Percentiles rank a stretch among this genome's conserved stretches.
Conservation (phyloP, 2,888 invertebrate species). For the Spisula subtruncata region DNA sequence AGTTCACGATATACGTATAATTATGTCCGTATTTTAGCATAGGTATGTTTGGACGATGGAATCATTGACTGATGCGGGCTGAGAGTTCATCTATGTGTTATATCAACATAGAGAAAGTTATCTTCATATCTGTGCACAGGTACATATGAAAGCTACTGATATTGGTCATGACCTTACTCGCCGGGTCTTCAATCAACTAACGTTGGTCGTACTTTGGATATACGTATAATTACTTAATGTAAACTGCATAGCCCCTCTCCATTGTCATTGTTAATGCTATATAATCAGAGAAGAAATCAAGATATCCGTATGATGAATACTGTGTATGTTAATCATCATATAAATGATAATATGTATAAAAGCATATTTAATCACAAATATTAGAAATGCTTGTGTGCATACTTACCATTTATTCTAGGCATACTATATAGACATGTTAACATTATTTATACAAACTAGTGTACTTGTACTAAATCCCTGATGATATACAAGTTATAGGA, state of each 20-base stretch:
- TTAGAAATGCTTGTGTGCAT: background rate
- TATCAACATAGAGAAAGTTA: background rate
- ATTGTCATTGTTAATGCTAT: background rate
- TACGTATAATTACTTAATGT: constrained; percentile 4
- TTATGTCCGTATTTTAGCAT: no score
- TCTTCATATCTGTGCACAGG: background rate
- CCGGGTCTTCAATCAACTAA: background rate
- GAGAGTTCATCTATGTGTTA: background rate
- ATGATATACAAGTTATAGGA: no score
- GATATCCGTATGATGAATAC: background rate
- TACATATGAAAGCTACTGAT: background rate
- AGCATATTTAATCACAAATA: background rate
- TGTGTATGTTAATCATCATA: background rate
- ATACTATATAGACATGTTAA: no score
- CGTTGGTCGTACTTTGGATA: background rate
- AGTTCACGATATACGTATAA: background rate
- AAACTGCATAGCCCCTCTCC: background rate
- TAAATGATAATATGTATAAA: background rate
- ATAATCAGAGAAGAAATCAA: background rate
- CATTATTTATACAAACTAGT: no score
- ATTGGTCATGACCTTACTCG: background rate
- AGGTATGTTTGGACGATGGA: background rate
- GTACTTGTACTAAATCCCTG: no score
- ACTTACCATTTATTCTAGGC: background rate
- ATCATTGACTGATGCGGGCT: background rate